A percentile compares a stretch with the other conserved stretches of the same genome.
Evolutionary conservation across 1,140 invertebrate species (phyloP).

Genomic region (Heliconius nattereri): DNA sequence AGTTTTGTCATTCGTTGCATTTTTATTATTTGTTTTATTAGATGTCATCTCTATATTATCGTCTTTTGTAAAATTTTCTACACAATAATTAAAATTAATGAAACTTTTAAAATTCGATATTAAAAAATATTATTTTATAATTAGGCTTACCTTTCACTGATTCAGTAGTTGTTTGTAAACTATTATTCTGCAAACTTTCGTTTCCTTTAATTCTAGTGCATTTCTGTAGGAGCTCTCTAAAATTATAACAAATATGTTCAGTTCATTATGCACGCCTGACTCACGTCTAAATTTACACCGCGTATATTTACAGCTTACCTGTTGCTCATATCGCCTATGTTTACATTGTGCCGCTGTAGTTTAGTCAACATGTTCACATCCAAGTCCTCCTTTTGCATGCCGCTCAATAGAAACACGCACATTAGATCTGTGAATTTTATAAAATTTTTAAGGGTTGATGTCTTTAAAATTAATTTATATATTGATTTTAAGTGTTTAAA

Average conservation of each 20-base stretch:
- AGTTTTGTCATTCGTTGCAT: too few relatives aligned
- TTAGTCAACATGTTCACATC: conserved; percentile 58
- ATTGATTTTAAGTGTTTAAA: not conserved
- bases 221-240: conserved; percentile 34
- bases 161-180: not conserved
- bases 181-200: not conserved
- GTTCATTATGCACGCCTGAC: not conserved
- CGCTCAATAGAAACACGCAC: conserved; percentile 67
- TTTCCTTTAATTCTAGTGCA: conserved; percentile 29
- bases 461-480: too few relatives aligned
- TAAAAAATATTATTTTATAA: not conserved
- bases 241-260: conserved; percentile 11
- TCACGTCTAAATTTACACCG: not conserved
- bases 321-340: conserved; percentile 62
- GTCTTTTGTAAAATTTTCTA: too few relatives aligned
- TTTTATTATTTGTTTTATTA: too few relatives aligned
- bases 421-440: conserved; percentile 61
- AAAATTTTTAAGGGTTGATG: too few relatives aligned
- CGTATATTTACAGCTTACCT: conserved; percentile 48
- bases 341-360: conserved; percentile 60
- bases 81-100: not conserved
- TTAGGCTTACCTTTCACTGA: not conserved
- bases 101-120: not conserved
- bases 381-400: conserved; percentile 69
- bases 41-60: too few relatives aligned